These are phyloP conservation scores for Hylomyscus alleni DNA, from an alignment of 2,797 vertebrate genomes.

Conservation along the genomic window DNA sequence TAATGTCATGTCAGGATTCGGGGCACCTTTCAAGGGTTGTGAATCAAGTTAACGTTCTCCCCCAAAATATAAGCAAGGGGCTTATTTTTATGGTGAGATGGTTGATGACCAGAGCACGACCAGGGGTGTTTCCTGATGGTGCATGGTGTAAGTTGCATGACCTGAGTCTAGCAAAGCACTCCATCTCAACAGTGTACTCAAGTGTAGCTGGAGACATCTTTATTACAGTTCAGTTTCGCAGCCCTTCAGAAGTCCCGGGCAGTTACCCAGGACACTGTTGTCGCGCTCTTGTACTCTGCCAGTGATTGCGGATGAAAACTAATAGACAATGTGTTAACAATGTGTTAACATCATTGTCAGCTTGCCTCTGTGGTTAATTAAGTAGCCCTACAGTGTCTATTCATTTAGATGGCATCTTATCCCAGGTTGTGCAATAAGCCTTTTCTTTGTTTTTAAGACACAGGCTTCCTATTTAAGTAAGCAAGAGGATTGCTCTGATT, in stretches of 20 bases:
- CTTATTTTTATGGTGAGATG: constrained; percentile 56
- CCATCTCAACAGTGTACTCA: constrained; percentile 34
- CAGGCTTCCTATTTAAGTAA: background rate
- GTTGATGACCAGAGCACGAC: background rate
- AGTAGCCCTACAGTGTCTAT: background rate
- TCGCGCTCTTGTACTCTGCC: constrained; percentile 28
- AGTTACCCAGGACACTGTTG: background rate
- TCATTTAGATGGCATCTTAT: background rate
- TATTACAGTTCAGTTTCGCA: background rate
- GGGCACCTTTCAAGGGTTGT: background rate
- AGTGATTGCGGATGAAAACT: background rate
- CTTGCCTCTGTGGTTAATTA: background rate
- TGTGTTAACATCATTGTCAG: background rate
- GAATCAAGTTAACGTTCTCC: constrained; percentile 59
- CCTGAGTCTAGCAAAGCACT: constrained; percentile 43
- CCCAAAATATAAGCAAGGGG: constrained; percentile 40
- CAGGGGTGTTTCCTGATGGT: constrained; percentile 52
- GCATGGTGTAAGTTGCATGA: background rate
- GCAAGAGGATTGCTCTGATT: background rate
- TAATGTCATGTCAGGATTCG: constrained; percentile 6
- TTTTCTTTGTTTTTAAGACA: constrained; percentile 47
- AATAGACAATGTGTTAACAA: background rate
- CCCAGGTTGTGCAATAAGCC: background rate
- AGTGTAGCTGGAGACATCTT: background rate
- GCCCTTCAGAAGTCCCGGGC: background rate